These are phyloP conservation scores for Dasyprocta punctata DNA, from an alignment of 2,113 vertebrate genomes.

Conservation along the genomic window DNA sequence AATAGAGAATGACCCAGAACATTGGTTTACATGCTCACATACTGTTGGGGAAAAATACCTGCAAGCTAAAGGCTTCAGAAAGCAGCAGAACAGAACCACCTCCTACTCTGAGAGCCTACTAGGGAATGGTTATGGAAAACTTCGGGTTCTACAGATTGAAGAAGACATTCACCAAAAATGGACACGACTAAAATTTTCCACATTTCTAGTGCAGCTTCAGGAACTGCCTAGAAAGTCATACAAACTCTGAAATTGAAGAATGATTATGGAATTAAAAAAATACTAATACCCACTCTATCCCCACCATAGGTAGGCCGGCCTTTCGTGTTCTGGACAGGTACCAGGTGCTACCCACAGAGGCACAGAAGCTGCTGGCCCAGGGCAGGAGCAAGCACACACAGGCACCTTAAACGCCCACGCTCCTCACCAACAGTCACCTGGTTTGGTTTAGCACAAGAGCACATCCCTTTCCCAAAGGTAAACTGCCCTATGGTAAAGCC, in stretches of 20 bases:
- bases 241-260: neutral
- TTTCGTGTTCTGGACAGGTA: neutral
- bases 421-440: neutral
- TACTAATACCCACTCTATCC: neutral
- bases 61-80: neutral
- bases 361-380: neutral
- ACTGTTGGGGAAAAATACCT: neutral
- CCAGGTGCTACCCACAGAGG: neutral
- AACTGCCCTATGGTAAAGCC: neutral
- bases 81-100: neutral
- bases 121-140: neutral
- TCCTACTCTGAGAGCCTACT: neutral
- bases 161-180: neutral
- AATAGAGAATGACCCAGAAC: conserved; percentile 39
- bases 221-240: neutral
- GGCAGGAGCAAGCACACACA: neutral
- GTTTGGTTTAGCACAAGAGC: neutral
- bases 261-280: neutral
- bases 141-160: neutral
- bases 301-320: neutral
- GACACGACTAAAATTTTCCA: neutral
- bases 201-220: neutral
- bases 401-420: neutral
- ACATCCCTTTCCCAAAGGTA: neutral
- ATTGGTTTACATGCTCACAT: neutral